Evolutionary conservation across 30 jellyfish, hydroid and myxozoan genomes (phyloP), one percentile per base, ranked within the genome.

Genomic region (Hydractinia symbiolongicarpus): DNA sequence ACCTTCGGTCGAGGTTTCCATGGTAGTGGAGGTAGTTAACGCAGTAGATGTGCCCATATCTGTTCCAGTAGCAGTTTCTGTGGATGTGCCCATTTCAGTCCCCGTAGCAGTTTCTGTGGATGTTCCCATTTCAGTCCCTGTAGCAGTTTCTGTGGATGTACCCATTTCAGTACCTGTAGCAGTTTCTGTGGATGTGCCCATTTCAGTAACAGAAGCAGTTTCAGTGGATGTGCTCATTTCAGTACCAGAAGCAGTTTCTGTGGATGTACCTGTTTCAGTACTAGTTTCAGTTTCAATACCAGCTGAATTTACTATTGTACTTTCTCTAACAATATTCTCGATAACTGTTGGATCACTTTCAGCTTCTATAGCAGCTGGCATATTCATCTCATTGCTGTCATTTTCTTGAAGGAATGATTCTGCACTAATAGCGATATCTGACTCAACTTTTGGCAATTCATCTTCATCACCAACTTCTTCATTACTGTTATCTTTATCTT

Each of bases 401-500:
- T 40, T 60, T 8, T 49, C 80, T 19, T 55, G 17, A 30, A 7
- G 11, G 51, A 71, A 71, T 7, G 80, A 71, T 71, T 71, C 80
- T 19, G 61, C 60, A 7, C 17, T 20, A 60, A 50, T 71, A 6
- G 80, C 60, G 5, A 20, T 71, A 30, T 71, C 80, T 7, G 56
- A 20, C 54, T 71, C 80, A 7, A 20, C 61, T 71, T 30, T 30
- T 3, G 80, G 61, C 14, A 51, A 50, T 50, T 61, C 50, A 55
- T 53, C 57, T 77, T 55, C 85, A 14, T 77, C 81, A 49, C 51
- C 55, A 7, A 20, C 66, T 8, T 50, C 80, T 49, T 71, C 80
- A 11, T 58, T 17, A 11, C 19, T 3, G 67, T 67, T 79, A 40
- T 86, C 96, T 56, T 79, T 88, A 0, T 82, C 49, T 52, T 84